These are phyloP conservation scores for Chitala chitala DNA, from an alignment of 2,113 vertebrate species.

Conservation along the genomic window DNA sequence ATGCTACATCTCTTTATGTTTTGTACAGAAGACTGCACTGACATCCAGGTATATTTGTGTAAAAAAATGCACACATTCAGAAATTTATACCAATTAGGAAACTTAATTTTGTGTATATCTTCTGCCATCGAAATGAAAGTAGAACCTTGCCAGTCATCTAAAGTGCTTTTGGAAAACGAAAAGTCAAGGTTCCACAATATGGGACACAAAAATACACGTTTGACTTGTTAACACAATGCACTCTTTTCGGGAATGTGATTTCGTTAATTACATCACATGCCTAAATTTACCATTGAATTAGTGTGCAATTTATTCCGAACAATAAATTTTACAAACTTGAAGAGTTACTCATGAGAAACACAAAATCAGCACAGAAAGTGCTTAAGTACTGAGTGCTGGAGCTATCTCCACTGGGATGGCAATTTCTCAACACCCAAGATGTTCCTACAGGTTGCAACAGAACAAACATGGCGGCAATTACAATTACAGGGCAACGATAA, in stretches of 20 bases:
- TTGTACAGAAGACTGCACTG: conserved; percentile 39
- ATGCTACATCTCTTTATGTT: conserved; percentile 55
- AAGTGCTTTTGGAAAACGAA: not conserved
- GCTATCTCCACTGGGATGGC: not conserved
- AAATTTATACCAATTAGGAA: conserved; percentile 5
- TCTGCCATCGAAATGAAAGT: not conserved
- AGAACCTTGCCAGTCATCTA: not conserved
- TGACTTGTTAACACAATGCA: too few relatives aligned
- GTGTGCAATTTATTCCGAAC: too few relatives aligned
- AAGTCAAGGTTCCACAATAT: not conserved
- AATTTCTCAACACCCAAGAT: not conserved
- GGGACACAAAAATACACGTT: not conserved
- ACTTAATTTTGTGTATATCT: not conserved
- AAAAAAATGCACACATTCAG: conserved; percentile 38
- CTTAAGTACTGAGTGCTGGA: conserved; percentile 1
- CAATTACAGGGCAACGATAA: not conserved
- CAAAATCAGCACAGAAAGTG: not conserved
- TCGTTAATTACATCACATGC: not conserved
- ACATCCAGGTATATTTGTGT: conserved; percentile 46
- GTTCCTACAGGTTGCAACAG: not conserved
- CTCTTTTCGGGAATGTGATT: too few relatives aligned
- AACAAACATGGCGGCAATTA: not conserved
- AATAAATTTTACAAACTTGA: too few relatives aligned
- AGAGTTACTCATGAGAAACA: not conserved
- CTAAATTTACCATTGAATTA: not conserved